A percentile compares a stretch with the other conserved stretches of the same genome.
Evolutionary conservation across 2,113 vertebrate species (phyloP).

Genomic region (Corvus moneduloides): DNA sequence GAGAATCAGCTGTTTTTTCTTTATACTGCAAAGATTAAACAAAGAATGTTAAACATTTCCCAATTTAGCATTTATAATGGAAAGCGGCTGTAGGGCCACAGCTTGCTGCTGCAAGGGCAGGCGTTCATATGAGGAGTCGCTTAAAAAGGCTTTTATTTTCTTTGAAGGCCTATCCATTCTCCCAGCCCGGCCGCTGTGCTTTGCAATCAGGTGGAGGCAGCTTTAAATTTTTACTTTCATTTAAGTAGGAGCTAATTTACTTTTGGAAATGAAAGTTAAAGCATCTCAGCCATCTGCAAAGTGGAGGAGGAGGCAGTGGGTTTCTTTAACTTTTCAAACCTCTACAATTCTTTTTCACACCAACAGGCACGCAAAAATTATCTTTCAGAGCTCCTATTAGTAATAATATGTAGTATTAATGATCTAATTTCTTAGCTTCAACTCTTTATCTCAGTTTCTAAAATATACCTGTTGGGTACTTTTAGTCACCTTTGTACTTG

Average conservation of each 20-base stretch:
- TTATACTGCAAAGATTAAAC: slow-evolving; percentile 41
- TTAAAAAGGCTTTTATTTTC: slow-evolving; percentile 52
- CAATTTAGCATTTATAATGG: slow-evolving; percentile 52
- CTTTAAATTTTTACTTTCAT: slow-evolving; percentile 30
- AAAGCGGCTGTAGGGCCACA: slow-evolving; percentile 41
- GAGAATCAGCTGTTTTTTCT: slow-evolving; percentile 55
- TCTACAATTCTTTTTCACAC: neutral
- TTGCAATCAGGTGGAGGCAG: slow-evolving; percentile 35
- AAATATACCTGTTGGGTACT: neutral
- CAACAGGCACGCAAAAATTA: slow-evolving; percentile 13
- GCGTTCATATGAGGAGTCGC: neutral
- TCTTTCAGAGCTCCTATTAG: neutral
- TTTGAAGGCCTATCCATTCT: neutral
- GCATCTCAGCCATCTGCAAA: slow-evolving; percentile 42
- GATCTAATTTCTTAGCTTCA: slow-evolving; percentile 4
- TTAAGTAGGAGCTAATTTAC: slow-evolving; percentile 46
- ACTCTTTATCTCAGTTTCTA: neutral
- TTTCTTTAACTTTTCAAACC: slow-evolving; percentile 46
- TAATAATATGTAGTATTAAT: neutral
- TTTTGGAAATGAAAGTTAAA: slow-evolving; percentile 40
- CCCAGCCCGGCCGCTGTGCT: neutral
- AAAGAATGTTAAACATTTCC: slow-evolving; percentile 52
- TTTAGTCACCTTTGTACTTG: neutral
- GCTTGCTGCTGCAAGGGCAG: slow-evolving; percentile 30
- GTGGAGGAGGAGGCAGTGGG: slow-evolving; percentile 17